These are phyloP conservation scores for Ochropleura leucogaster DNA, from an alignment of 2,888 invertebrate species.

Conservation along the genomic window DNA sequence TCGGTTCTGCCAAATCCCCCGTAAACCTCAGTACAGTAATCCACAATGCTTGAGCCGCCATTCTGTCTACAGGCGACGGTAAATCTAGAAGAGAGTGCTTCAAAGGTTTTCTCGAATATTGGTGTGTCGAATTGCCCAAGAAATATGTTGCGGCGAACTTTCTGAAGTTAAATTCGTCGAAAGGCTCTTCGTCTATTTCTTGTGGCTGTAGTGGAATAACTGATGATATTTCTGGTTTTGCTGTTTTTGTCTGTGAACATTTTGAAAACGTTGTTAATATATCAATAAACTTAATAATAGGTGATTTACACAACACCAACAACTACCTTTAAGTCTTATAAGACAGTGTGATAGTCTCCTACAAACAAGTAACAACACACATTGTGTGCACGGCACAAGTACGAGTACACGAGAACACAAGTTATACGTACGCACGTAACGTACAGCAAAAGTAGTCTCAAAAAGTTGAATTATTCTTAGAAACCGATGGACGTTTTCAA, in stretches of 20 bases:
- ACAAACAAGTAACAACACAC: no score
- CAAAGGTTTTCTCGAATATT: constrained; percentile 94
- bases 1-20: constrained; percentile 97
- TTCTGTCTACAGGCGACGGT: constrained; percentile 94
- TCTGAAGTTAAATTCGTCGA: constrained; percentile 96
- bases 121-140: constrained; percentile 93
- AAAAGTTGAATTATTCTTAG: no score
- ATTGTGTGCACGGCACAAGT: no score
- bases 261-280: neutral
- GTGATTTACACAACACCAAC: no score
- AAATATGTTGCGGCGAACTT: constrained; percentile 99
- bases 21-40: constrained; percentile 97
- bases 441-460: no score
- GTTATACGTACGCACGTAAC: no score
- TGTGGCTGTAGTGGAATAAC: constrained; percentile 80
- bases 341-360: no score
- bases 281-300: no score
- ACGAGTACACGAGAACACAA: no score
- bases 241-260: constrained; percentile 66
- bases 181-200: constrained; percentile 90
- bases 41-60: constrained; percentile 96
- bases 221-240: constrained; percentile 77
- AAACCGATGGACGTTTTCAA: no score
- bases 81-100: constrained; percentile 95
- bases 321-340: no score